These are phyloP conservation scores for Tupaia tana DNA, from an alignment of 2,113 vertebrate species.

Conservation along the genomic window DNA sequence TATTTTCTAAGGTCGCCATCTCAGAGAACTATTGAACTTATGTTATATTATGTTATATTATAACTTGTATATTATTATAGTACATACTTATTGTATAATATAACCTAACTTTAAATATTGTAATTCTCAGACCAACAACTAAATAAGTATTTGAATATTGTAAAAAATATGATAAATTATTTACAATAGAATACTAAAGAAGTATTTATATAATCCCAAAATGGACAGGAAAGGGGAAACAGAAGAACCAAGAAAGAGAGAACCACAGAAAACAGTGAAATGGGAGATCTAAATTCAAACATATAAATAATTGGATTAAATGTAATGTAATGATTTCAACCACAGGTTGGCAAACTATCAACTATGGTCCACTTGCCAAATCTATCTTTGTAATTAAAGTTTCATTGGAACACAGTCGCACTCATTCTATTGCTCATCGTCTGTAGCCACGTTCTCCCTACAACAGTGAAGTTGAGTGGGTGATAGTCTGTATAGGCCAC, in stretches of 20 bases:
- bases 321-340: not conserved
- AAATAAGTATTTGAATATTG: not conserved
- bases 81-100: no score
- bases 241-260: not conserved
- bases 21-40: not conserved
- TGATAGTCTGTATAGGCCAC: not conserved
- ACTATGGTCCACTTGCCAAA: not conserved
- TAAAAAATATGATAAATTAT: not conserved
- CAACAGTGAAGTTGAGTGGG: not conserved
- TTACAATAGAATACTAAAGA: not conserved
- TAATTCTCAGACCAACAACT: not conserved
- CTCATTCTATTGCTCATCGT: not conserved
- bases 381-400: not conserved
- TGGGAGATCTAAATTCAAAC: not conserved
- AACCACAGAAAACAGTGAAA: slow-evolving; percentile 2
- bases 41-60: no score
- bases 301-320: not conserved
- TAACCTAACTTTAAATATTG: not conserved
- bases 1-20: not conserved
- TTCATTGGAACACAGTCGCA: not conserved
- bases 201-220: not conserved
- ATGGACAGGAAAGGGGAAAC: not conserved
- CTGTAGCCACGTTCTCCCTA: not conserved
- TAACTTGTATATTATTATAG: no score
- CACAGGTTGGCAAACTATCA: not conserved